Conservation (phyloP, 23 tunicate species). For the Styela plicata region DNA sequence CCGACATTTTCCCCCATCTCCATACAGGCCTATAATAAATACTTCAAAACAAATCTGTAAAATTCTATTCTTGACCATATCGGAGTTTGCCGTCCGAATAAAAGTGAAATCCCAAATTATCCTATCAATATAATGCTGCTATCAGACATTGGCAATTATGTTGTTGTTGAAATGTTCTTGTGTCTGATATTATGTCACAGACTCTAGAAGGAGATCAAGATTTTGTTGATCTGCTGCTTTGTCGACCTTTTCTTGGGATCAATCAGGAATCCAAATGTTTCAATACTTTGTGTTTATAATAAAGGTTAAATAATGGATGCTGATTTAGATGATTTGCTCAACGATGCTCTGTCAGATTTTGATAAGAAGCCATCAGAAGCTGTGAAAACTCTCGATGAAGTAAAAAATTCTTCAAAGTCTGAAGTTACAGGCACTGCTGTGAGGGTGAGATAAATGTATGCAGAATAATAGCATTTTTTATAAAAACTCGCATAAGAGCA, state of each 20-base stretch:
- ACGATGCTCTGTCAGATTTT: conserved; percentile 90
- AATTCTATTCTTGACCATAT: no score
- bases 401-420: not conserved
- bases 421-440: not conserved
- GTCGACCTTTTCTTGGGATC: not conserved
- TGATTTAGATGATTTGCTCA: conserved; percentile 71
- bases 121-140: no score
- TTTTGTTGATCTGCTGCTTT: not conserved
- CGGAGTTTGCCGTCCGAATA: no score
- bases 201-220: no score
- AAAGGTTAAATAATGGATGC: conserved; percentile 35
- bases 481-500: no score
- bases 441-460: no score
- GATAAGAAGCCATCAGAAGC: conserved; percentile 43
- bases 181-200: not conserved
- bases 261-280: no score
- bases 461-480: no score
- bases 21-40: no score
- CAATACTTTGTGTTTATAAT: not conserved
- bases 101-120: no score
- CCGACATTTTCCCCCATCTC: no score
- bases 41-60: no score
- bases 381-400: not conserved
- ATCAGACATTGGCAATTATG: not conserved
- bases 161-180: not conserved